Percentiles rank a stretch among this genome's conserved stretches.
Conservation (phyloP, 1,140 invertebrate species). For the Drosophila santomea region DNA sequence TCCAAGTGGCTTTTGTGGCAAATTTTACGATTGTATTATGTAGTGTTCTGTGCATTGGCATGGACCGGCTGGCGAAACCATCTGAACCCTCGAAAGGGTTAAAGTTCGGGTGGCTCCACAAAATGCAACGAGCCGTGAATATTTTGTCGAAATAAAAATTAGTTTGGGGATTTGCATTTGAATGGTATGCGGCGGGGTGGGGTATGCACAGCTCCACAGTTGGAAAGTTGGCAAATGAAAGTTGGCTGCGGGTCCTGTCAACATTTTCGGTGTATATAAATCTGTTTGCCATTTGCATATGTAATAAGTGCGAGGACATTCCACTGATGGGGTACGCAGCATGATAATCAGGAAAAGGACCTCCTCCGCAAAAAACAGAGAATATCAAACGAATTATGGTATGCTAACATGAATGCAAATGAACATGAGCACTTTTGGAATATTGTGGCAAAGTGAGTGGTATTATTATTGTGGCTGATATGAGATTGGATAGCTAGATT, state of each 20-base stretch:
- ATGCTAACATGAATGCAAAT: conserved; percentile 47
- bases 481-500: conserved; percentile 7
- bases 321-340: conserved; percentile 41
- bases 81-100: conserved; percentile 51
- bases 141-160: conserved; percentile 73
- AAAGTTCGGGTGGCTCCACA: conserved; percentile 8
- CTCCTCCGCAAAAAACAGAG: conserved; percentile 19
- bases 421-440: conserved; percentile 9
- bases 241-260: conserved; percentile 37
- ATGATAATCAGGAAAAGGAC: conserved; percentile 58
- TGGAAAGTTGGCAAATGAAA: conserved; percentile 66
- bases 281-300: conserved; percentile 79
- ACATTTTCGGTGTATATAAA: conserved; percentile 52
- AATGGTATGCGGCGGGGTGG: conserved; percentile 31
- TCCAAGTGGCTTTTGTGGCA: conserved; percentile 73
- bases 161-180: conserved; percentile 82
- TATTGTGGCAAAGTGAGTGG: neutral
- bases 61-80: conserved; percentile 45
- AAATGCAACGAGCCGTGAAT: conserved; percentile 73
- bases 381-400: conserved; percentile 52
- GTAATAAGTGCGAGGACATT: conserved; percentile 66
- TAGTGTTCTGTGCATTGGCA: conserved; percentile 39
- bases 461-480: neutral
- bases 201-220: conserved; percentile 17
- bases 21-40: conserved; percentile 49